Percentiles rank a stretch among this genome's conserved stretches.
Evolutionary conservation across 2,113 vertebrate genomes (phyloP).

Genomic region (Takifugu bimaculatus): DNA sequence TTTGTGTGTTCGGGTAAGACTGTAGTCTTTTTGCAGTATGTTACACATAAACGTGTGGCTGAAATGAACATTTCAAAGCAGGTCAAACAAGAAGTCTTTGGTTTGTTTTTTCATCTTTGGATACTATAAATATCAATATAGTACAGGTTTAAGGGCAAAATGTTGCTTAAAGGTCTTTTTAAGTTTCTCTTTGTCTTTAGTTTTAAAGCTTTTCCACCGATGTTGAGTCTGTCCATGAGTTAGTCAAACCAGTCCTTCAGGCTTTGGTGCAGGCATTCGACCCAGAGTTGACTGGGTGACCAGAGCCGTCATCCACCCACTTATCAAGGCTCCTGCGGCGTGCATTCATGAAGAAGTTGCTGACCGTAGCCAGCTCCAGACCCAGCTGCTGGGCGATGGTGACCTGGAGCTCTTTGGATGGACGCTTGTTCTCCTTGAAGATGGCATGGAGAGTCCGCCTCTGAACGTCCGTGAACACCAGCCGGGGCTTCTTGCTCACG

Average conservation of each 20-base stretch:
- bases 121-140: conserved; percentile 96
- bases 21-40: conserved; percentile 80
- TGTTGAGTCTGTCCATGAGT: conserved; percentile 77
- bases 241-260: conserved; percentile 82
- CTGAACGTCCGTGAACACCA: conserved; percentile 99
- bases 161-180: conserved; percentile 87
- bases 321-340: conserved; percentile 97
- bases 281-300: conserved; percentile 83
- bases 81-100: conserved; percentile 96
- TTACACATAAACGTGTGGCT: conserved; percentile 84
- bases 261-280: conserved; percentile 98
- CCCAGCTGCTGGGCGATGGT: conserved; percentile 99
- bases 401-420: conserved; percentile 98
- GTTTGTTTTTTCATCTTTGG: conserved; percentile 99
- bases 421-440: conserved; percentile 99
- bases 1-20: conserved; percentile 44
- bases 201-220: conserved; percentile 90
- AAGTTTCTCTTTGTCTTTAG: conserved; percentile 71
- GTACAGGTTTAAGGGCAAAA: conserved; percentile 97
- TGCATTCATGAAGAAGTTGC: conserved; percentile 99
- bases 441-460: conserved; percentile 98
- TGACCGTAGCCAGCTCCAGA: conserved; percentile 96
- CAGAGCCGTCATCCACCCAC: conserved; percentile 94
- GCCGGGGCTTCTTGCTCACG: conserved; percentile 90
- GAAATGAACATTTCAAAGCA: conserved; percentile 88